Percentiles rank a stretch among this genome's conserved stretches.
These are phyloP conservation scores for Intellagama lesueurii DNA, from an alignment of 2,797 vertebrate genomes.

Conservation along the genomic window DNA sequence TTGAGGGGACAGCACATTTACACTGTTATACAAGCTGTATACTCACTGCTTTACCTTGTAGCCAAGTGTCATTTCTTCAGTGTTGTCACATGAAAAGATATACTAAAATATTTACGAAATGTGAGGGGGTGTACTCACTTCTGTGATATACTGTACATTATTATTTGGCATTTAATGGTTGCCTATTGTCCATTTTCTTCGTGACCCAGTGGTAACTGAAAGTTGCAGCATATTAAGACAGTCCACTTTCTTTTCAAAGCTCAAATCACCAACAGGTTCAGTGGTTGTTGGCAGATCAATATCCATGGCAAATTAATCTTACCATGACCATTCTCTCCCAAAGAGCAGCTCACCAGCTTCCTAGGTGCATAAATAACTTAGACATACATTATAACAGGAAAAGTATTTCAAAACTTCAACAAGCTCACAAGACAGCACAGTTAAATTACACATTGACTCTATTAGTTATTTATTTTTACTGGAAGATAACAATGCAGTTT, in stretches of 20 bases:
- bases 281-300: neutral
- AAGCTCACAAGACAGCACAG: conserved; percentile 29
- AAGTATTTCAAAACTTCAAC: conserved; percentile 51
- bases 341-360: conserved; percentile 2
- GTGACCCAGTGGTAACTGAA: neutral
- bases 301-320: neutral
- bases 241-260: conserved; percentile 10
- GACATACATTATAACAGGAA: conserved; percentile 29
- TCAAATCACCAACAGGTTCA: neutral
- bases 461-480: conserved; percentile 61
- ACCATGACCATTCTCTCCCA: neutral
- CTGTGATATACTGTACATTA: neutral
- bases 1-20: no score
- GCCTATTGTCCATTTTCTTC: neutral
- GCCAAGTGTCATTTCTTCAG: no score
- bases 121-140: no score
- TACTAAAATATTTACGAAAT: no score
- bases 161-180: neutral
- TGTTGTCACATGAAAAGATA: no score
- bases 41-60: no score
- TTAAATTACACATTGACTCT: conserved; percentile 59
- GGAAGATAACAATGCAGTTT: conserved; percentile 14
- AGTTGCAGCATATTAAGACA: neutral
- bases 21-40: no score
- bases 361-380: neutral